phyloP scores from a whole-genome alignment of 2,113 vertebrate genomes.

The Aptenodytes forsteri region DNA sequence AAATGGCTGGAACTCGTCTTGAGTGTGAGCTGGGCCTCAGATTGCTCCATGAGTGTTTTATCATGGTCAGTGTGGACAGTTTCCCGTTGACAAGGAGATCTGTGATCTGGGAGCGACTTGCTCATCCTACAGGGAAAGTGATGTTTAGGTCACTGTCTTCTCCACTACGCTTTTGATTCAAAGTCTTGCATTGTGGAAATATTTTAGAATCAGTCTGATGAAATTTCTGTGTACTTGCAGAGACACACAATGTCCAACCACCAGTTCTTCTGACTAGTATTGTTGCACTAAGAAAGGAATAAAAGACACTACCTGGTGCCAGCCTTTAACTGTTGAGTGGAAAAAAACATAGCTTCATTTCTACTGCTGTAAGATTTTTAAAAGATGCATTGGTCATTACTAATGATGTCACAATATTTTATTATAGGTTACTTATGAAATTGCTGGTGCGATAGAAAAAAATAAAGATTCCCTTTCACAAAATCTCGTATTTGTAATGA shows the following conservation, averaged over 20 bases:
- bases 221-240: not conserved
- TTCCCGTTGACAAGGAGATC: not conserved
- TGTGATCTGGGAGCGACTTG: not conserved
- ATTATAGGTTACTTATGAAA: slow-evolving; percentile 89
- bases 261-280: not conserved
- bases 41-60: not conserved
- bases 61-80: not conserved
- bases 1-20: not conserved
- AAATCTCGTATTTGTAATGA: slow-evolving; percentile 92
- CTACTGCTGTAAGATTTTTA: not conserved
- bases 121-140: not conserved
- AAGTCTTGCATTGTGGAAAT: not conserved
- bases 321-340: not conserved
- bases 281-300: not conserved
- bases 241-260: not conserved
- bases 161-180: not conserved
- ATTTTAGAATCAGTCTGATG: not conserved
- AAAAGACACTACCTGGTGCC: not conserved
- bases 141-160: not conserved
- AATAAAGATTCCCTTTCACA: slow-evolving; percentile 94
- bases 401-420: slow-evolving; percentile 59
- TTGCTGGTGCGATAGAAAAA: slow-evolving; percentile 85
- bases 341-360: not conserved
- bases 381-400: not conserved
- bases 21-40: not conserved